These are phyloP conservation scores for Origma solitaria DNA, from an alignment of 2,113 vertebrate genomes.

Conservation along the genomic window DNA sequence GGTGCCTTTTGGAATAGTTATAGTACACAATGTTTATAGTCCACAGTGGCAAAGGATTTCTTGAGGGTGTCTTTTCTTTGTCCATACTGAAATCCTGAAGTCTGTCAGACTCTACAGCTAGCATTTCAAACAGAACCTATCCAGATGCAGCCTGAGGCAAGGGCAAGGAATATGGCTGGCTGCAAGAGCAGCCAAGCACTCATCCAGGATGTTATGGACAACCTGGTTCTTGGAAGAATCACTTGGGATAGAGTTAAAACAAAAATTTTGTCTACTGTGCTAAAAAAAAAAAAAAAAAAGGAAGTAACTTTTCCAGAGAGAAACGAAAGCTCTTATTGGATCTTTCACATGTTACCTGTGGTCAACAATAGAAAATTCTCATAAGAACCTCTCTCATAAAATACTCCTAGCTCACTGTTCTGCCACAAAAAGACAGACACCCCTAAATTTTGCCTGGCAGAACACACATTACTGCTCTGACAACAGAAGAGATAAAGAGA, in stretches of 20 bases:
- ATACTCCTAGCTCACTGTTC: background rate
- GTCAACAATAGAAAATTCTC: background rate
- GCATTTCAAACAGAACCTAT: background rate
- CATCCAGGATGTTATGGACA: background rate
- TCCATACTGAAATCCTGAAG: background rate
- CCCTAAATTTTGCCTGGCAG: background rate
- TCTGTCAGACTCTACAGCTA: background rate
- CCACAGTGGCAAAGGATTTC: background rate
- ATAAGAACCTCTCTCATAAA: background rate
- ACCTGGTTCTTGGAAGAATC: background rate
- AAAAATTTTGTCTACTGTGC: background rate
- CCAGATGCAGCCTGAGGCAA: background rate
- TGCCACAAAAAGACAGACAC: background rate
- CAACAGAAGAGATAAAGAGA: background rate
- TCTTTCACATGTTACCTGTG: background rate
- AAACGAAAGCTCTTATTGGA: background rate
- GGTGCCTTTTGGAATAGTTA: background rate
- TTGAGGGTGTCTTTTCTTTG: background rate
- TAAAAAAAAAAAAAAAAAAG: background rate
- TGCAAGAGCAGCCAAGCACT: background rate
- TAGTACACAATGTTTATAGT: background rate
- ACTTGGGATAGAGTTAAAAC: background rate
- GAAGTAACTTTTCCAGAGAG: background rate
- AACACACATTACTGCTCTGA: background rate
- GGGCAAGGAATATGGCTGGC: background rate